These are phyloP conservation scores for Anas bernieri DNA, from an alignment of 2,797 vertebrate genomes.

Conservation along the genomic window DNA sequence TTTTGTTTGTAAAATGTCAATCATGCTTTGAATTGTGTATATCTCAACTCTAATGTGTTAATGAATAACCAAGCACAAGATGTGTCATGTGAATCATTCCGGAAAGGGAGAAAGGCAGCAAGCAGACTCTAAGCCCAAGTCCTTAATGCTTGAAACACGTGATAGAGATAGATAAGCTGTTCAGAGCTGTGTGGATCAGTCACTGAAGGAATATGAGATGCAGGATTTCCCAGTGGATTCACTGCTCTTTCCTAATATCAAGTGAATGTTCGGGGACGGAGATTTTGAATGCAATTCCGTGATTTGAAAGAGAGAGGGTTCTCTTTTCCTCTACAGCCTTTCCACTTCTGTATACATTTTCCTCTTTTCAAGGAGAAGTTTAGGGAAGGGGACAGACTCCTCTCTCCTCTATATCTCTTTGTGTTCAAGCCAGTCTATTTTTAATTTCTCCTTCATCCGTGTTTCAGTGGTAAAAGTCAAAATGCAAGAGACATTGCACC, in stretches of 20 bases:
- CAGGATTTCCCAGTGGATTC: background rate
- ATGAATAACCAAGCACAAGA: background rate
- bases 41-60: background rate
- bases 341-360: background rate
- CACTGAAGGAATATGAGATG: background rate
- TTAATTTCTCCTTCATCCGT: background rate
- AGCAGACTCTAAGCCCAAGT: background rate
- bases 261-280: background rate
- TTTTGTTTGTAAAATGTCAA: background rate
- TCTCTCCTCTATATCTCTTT: background rate
- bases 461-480: background rate
- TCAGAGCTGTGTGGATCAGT: background rate
- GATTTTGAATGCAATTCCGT: background rate
- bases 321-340: background rate
- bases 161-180: background rate
- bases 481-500: background rate
- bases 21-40: background rate
- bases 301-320: background rate
- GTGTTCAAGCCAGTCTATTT: background rate
- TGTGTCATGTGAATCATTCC: background rate
- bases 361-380: background rate
- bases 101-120: background rate
- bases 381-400: background rate
- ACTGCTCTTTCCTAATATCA: background rate
- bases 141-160: background rate